Conservation (phyloP, 2,113 vertebrate genomes). For the Ophthalmolycus amberensis region DNA sequence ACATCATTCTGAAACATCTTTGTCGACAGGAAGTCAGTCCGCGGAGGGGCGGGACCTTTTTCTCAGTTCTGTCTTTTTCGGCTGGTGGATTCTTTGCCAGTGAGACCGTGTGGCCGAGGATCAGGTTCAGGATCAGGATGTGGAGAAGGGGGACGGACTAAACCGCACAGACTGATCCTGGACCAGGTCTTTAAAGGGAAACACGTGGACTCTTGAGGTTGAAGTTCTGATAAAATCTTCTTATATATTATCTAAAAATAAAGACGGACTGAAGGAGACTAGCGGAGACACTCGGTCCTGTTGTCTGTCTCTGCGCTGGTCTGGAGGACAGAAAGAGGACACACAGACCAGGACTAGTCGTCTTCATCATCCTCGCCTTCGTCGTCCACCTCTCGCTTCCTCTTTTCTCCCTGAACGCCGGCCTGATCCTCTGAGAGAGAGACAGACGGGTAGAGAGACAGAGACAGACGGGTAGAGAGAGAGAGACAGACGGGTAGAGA, state of each 20-base stretch:
- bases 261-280: constrained; percentile 50
- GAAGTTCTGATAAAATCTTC: constrained; percentile 57
- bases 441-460: no score
- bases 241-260: constrained; percentile 64
- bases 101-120: neutral
- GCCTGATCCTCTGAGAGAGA: constrained; percentile 59
- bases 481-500: neutral
- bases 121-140: neutral
- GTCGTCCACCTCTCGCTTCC: constrained; percentile 72
- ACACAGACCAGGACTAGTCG: constrained; percentile 17
- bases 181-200: constrained; percentile 44
- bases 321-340: constrained; percentile 29
- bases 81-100: neutral
- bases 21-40: neutral
- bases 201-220: constrained; percentile 20
- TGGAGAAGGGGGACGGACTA: neutral
- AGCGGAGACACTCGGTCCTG: constrained; percentile 33
- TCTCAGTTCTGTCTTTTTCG: neutral
- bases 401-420: constrained; percentile 65
- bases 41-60: no score
- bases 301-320: neutral
- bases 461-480: no score
- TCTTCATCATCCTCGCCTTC: constrained; percentile 74
- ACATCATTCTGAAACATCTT: neutral
- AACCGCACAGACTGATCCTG: neutral